Evolutionary conservation across 2,113 vertebrate species (phyloP), one percentile per base, ranked within the genome.

Genomic region (Rhabdornis inornatus): DNA sequence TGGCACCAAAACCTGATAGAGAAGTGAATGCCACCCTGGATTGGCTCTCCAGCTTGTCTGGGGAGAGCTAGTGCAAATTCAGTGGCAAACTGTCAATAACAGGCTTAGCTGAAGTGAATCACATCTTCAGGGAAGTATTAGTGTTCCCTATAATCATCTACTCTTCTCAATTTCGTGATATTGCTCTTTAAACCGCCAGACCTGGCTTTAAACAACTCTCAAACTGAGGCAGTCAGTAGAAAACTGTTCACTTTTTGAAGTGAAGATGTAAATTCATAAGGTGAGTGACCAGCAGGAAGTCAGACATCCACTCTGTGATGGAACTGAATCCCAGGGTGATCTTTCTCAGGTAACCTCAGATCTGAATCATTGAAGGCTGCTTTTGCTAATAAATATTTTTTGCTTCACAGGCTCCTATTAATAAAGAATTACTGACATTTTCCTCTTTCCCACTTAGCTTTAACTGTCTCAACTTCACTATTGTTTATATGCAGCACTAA

Each of bases 1-100:
- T 2, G 40, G 30, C 31, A 64, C 42, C 28, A 37, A 52, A 57
- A 61, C 9, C 24, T 0, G 0, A 33, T 0, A 64, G 22, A 76
- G 20, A 55, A 83, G 30, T 4, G 4, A 75, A 18, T 25, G 23
- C 7, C 16, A 53, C 71, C 33, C 35, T 37, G 8, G 74, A 50
- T 3, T 35, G 33, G 10, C 59, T 72, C 33, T 77, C 33, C 35
- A 59, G 40, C 8, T 9, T 66, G 24, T 30, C 27, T 68, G 42
- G 6, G 23, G 14, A 90, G 15, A 61, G 7, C 2, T 22, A 39
- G 23, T 1, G 10, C 27, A 64, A 84, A 81, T 40, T 77, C 30
- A 56, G 13, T 9, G 12, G 15, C 55, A 52, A 74, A 74, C 5
- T 16, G 16, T 16, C 45, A 70, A 44, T 25, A 25, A 35, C 9